These are phyloP conservation scores for Hylaeus anthracinus DNA, from an alignment of 1,140 invertebrate species.

Conservation along the genomic window DNA sequence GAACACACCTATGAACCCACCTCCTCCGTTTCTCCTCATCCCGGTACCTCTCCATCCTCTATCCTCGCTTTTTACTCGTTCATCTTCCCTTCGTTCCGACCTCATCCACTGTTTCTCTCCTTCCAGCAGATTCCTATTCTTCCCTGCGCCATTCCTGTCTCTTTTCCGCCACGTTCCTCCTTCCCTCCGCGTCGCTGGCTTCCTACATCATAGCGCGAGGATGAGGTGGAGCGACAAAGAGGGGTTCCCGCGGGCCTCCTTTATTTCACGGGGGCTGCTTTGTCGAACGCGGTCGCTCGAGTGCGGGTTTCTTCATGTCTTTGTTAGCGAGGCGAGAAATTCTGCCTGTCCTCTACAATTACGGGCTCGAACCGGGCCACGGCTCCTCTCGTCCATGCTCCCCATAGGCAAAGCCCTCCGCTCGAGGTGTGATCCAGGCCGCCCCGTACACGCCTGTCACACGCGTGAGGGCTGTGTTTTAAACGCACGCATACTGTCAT, in stretches of 20 bases:
- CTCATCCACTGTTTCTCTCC: neutral
- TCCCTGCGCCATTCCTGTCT: neutral
- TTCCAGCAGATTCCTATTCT: constrained; percentile 6
- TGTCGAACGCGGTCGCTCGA: constrained; percentile 69
- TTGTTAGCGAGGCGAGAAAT: constrained; percentile 80
- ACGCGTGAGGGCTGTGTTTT: neutral
- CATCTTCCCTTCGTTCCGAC: neutral
- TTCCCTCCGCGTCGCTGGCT: constrained; percentile 4
- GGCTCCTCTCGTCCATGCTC: constrained; percentile 29
- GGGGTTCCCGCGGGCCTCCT: constrained; percentile 49
- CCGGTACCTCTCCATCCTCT: neutral
- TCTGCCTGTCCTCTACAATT: constrained; percentile 78
- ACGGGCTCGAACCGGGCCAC: constrained; percentile 58
- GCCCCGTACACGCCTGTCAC: constrained; percentile 36
- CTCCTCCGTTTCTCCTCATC: neutral
- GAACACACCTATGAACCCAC: constrained; percentile 46
- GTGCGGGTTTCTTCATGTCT: constrained; percentile 76
- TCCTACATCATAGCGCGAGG: neutral
- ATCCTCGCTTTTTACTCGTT: neutral
- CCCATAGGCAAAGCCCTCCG: constrained; percentile 4
- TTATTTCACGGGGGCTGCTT: constrained; percentile 71
- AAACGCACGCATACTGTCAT: neutral
- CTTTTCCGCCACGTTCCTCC: neutral
- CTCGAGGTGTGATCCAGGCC: constrained; percentile 55
- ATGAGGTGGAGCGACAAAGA: constrained; percentile 39